phyloP scores from a whole-genome alignment of 2,888 invertebrate species.

The Diabrotica balteata region DNA sequence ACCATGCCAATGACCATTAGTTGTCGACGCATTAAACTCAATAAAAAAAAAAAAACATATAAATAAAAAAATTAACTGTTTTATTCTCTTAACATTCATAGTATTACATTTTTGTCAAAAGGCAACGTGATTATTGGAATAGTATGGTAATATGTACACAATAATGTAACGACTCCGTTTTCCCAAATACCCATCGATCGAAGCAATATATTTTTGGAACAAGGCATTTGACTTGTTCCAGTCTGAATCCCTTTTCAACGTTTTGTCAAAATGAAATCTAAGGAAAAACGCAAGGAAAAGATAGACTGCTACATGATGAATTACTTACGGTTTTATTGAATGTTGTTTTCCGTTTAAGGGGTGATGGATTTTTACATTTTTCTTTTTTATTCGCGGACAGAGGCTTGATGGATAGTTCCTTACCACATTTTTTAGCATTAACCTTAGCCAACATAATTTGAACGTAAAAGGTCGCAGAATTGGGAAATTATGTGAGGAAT shows the following conservation, averaged over 20 bases:
- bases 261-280: constrained; percentile 1
- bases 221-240: constrained; percentile 1
- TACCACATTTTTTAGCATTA: constrained; percentile 2
- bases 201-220: no score
- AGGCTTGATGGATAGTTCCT: constrained; percentile 4
- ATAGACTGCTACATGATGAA: constrained; percentile 12
- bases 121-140: no score
- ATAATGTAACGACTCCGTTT: no score
- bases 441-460: background rate
- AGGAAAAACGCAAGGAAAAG: constrained; percentile 9
- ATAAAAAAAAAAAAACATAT: no score
- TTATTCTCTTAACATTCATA: no score
- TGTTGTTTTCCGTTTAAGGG: constrained; percentile 6
- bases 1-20: no score
- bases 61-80: no score
- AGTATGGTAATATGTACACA: no score
- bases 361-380: constrained; percentile 11
- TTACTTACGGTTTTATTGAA: constrained; percentile 9
- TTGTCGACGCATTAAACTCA: no score
- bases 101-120: no score
- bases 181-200: no score
- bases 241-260: background rate
- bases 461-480: background rate
- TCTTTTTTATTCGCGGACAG: background rate
- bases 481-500: background rate